Percentiles rank a stretch among this genome's conserved stretches.
phyloP scores from a whole-genome alignment of 2,113 vertebrate genomes.

The Perca schrenkii region DNA sequence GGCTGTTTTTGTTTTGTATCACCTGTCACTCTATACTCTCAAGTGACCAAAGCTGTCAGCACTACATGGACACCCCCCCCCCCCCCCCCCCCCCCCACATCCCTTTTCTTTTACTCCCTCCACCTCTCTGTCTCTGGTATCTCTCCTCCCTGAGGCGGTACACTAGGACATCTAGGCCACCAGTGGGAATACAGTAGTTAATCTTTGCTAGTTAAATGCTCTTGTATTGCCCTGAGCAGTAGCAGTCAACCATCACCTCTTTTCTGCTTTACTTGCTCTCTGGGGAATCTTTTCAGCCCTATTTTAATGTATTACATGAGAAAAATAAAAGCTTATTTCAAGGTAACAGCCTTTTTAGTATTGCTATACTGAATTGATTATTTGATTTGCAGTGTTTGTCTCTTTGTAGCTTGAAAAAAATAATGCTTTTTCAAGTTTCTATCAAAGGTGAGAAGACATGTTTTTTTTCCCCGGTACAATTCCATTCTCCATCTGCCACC shows the following conservation, averaged over 20 bases:
- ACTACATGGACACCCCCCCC: conserved; percentile 8
- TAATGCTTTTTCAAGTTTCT: background rate
- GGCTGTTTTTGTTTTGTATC: conserved; percentile 53
- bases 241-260: conserved; percentile 68
- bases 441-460: conserved; percentile 1
- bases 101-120: conserved; percentile 2
- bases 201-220: conserved; percentile 81
- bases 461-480: background rate
- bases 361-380: conserved; percentile 36
- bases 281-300: conserved; percentile 50
- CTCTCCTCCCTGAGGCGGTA: conserved; percentile 65
- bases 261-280: conserved; percentile 58
- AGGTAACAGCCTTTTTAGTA: conserved; percentile 30
- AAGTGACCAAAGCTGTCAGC: conserved; percentile 57
- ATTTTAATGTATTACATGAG: conserved; percentile 57
- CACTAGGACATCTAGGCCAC: conserved; percentile 74
- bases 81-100: conserved; percentile 20
- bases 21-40: conserved; percentile 57
- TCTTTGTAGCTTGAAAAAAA: background rate
- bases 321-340: conserved; percentile 46
- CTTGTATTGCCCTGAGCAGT: conserved; percentile 78
- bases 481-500: conserved; percentile 23
- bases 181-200: conserved; percentile 79
- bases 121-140: conserved; percentile 45
- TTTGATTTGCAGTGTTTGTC: conserved; percentile 29